Base-by-base conservation (phyloP, 1,140 invertebrate genomes). In the Macrocentrus cingulum region DNA sequence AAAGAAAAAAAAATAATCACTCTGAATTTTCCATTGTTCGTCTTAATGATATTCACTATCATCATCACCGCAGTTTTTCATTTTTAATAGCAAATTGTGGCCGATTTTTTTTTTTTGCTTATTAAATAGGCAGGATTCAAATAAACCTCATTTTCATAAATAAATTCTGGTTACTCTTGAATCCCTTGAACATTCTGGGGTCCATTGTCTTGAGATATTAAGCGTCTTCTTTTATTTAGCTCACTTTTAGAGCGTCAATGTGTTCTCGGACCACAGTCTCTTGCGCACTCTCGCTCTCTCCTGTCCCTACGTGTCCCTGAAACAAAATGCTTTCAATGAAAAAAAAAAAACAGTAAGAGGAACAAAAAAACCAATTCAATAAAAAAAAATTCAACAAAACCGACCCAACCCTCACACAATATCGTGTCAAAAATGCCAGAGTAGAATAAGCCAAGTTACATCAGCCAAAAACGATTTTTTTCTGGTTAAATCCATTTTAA, bases 291-390 rank as follows among this genome's bases (percentile, higher is more conserved):
- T 74, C 67, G 68, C 66, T 53, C 66, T 73, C 67, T 71, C 67
- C 65, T 62, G 66, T 69, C 69, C 71, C 77, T 80, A 80, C 76
- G 77, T 79, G 62, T 77, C 74, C 69, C 76, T 79, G 55, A 74
- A 45, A 59, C 4, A 59, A 70, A 59, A 44, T 49, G 34, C 22
- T 6, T 9, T 11, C 29, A 25, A 15, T 22, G 42, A 34, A 39
- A 34, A 25, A 13, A 18, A 16, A 34, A n/a, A n/a, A n/a, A n/a
- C 25, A 29, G n/a, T 36, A 7, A 16, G 37, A 36, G 20, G 37
- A 51, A 36, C n/a, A 18, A 18, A 42, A 7, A 13, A 42, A 42
- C 6, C 25, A 29, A 29, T 29, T 29, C n/a, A n/a, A n/a, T n/a
- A n/a, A n/a, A n/a, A n/a, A n/a, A n/a, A n/a, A n/a, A n/a, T n/a